These are phyloP conservation scores for Amblyjoppa proteus DNA, from an alignment of 2,888 invertebrate species.

Conservation along the genomic window DNA sequence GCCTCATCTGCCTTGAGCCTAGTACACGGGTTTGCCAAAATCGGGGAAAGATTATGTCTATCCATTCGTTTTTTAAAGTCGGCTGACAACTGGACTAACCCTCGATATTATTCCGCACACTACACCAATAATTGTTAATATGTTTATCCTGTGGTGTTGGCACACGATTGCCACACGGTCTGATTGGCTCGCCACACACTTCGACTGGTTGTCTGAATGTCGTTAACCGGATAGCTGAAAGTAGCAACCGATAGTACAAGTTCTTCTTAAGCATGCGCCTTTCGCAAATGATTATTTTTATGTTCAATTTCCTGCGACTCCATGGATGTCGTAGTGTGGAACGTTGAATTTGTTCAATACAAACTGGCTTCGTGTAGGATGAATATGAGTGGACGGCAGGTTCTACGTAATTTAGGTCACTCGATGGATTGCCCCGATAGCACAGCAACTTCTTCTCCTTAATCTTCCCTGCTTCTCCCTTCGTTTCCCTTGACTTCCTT, in stretches of 20 bases:
- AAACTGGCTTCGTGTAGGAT: not conserved
- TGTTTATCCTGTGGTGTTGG: not conserved
- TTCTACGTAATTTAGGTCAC: not conserved
- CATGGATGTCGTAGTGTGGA: not conserved
- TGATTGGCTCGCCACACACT: not conserved
- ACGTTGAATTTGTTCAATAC: not conserved
- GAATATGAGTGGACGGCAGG: not conserved
- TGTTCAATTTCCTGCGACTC: not conserved
- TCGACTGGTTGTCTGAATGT: not conserved
- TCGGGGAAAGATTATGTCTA: not conserved
- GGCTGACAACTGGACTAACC: no score
- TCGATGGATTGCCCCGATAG: not conserved
- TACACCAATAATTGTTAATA: not conserved
- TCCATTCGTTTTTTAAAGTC: no score
- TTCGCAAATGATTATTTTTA: no score
- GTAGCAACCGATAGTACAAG: not conserved
- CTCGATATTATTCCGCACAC: no score
- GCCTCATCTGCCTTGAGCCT: not conserved
- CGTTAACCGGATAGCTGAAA: not conserved
- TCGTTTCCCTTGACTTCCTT: not conserved
- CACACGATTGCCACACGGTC: not conserved
- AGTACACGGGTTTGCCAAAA: not conserved
- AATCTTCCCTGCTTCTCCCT: not conserved
- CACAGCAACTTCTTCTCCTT: not conserved
- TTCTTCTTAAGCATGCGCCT: not conserved